Evolutionary conservation across 2,888 invertebrate species (phyloP).

Genomic region (Polylopha cassiicola): DNA sequence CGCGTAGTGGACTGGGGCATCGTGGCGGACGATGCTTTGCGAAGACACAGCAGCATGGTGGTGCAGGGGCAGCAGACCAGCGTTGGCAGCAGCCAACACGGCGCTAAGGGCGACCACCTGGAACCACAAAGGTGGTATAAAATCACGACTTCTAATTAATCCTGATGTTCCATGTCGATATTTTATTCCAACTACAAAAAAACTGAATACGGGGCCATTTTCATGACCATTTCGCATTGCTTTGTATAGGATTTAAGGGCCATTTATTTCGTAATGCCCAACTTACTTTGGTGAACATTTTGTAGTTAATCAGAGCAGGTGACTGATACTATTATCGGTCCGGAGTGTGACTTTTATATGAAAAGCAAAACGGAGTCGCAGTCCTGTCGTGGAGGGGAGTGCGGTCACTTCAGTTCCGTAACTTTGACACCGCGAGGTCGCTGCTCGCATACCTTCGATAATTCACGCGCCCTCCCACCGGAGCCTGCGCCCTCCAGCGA

Average conservation of each 20-base stretch:
- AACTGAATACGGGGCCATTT: too few relatives aligned
- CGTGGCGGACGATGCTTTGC: conserved; percentile 70
- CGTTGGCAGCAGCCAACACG: conserved; percentile 72
- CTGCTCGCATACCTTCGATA: conserved; percentile 51
- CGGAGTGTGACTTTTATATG: conserved; percentile 71
- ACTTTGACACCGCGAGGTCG: conserved; percentile 76
- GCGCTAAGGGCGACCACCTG: conserved; percentile 67
- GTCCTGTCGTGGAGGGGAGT: conserved; percentile 62
- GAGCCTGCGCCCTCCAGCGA: conserved; percentile 31
- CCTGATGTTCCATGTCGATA: too few relatives aligned
- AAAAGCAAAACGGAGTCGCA: conserved; percentile 69
- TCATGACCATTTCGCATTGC: too few relatives aligned
- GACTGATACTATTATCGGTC: conserved; percentile 72
- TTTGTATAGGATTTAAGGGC: too few relatives aligned
- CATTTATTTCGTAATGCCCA: conserved; percentile 7
- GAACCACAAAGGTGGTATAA: conserved; percentile 22
- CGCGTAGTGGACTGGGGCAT: conserved; percentile 58
- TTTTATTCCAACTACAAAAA: too few relatives aligned
- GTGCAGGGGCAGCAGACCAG: conserved; percentile 70
- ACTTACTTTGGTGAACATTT: conserved; percentile 76
- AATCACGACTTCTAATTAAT: too few relatives aligned
- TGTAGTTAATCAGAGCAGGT: conserved; percentile 71
- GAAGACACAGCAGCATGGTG: conserved; percentile 72
- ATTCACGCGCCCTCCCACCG: conserved; percentile 45
- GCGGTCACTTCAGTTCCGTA: conserved; percentile 74